A percentile compares a stretch with the other conserved stretches of the same genome.
phyloP scores from a whole-genome alignment of 2,888 invertebrate genomes.

The Digitonthophagus gazella region DNA sequence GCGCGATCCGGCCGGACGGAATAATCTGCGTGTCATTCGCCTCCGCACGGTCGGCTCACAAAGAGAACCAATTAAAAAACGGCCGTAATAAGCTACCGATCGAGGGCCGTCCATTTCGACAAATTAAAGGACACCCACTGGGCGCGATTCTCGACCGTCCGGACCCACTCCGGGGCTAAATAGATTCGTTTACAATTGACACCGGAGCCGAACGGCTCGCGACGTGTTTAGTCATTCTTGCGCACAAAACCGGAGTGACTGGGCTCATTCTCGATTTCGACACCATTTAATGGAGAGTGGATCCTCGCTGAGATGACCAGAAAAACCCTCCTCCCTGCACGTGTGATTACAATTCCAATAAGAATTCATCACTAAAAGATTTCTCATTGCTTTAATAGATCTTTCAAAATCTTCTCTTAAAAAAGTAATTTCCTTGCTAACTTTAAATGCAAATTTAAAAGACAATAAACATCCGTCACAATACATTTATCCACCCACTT shows the following conservation, averaged over 20 bases:
- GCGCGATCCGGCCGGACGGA: no score
- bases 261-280: not conserved
- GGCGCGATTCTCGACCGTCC: not conserved
- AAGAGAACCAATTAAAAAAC: not conserved
- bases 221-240: not conserved
- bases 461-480: no score
- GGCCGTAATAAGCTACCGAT: not conserved
- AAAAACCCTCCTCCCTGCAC: not conserved
- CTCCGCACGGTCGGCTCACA: not conserved
- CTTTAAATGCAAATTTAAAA: no score
- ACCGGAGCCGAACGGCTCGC: not conserved
- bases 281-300: not conserved
- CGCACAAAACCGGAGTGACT: not conserved
- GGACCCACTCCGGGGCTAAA: not conserved
- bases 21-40: not conserved
- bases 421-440: no score
- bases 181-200: not conserved
- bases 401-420: no score
- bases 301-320: not conserved
- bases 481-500: no score
- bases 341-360: not conserved
- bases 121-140: not conserved
- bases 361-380: no score
- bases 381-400: no score
- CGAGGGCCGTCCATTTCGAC: not conserved